Evolutionary conservation across 64 coral and sea anemone genomes (phyloP).

Genomic region (Actinia equina): DNA sequence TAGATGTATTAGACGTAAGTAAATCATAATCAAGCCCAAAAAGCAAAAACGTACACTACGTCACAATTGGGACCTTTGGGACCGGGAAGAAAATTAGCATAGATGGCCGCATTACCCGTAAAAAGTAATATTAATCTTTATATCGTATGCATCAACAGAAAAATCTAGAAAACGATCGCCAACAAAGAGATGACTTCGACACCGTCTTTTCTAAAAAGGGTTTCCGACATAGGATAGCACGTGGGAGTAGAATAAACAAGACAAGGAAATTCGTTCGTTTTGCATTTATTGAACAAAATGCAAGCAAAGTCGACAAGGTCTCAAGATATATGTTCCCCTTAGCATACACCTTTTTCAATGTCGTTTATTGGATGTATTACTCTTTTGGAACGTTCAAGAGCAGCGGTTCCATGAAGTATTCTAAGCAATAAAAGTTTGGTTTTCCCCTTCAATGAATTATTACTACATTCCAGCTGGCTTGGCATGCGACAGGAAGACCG

Average conservation of each 20-base stretch:
- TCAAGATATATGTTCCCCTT: conserved; percentile 38
- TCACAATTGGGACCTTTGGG: too few species aligned
- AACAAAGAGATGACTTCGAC: neutral
- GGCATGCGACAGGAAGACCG: too few species aligned
- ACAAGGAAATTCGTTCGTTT: conserved; percentile 18
- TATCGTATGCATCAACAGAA: neutral
- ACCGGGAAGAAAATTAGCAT: too few species aligned
- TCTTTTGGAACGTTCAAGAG: neutral
- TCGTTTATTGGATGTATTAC: conserved; percentile 33
- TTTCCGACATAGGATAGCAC: neutral
- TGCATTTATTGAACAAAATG: conserved; percentile 26
- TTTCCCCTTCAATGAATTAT: too few species aligned
- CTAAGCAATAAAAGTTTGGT: neutral
- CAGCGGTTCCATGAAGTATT: neutral
- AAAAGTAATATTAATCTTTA: neutral
- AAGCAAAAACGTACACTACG: too few species aligned
- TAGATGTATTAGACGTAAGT: neutral
- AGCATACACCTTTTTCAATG: conserved; percentile 31
- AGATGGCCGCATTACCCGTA: too few species aligned
- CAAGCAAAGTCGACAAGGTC: conserved; percentile 31
- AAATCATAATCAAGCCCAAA: neutral
- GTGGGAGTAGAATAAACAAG: neutral
- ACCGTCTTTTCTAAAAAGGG: neutral
- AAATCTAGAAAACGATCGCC: neutral
- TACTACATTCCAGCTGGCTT: too few species aligned